Base-by-base conservation (phyloP, 23 tunicate species). In the Clavelina lepadiformis region DNA sequence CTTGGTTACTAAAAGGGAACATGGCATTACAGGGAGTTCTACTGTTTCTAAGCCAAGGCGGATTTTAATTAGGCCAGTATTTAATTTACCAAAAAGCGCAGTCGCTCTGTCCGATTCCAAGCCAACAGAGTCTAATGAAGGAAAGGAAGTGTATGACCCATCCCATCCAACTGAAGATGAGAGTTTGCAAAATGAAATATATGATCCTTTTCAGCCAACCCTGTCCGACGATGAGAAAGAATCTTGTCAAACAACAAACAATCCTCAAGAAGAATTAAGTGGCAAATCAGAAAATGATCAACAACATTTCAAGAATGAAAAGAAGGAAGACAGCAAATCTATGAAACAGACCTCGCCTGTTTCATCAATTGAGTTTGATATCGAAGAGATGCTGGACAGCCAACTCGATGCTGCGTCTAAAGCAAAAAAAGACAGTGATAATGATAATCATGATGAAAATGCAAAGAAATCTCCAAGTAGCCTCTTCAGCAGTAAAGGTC, bases 121-220 rank as follows among this genome's bases (percentile, higher is more conserved):
- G n/a, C n/a, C n/a, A n/a, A n/a, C n/a, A n/a, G n/a, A n/a, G n/a
- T n/a, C n/a, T n/a, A n/a, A n/a, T n/a, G n/a, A n/a, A n/a, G n/a
- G n/a, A n/a, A n/a, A n/a, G n/a, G 57, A 71, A 23, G 51, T 63
- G 4, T 81, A 81, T 53, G 71, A 81, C 54, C 88, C 88, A 20
- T 81, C 65, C 47, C 64, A 72, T 19, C 67, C 73, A 3, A 71
- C 71, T 11, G 72, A 51, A n/a, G 78, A 61, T 56, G 79, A 81
- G 61, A 51, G 25, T 20, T 52, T 1, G 13, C 24, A 77, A 13
- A 22, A 33, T 7, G 78, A 61, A 7, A 78, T 80, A 36, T 89
- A 89, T 38, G 89, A 89, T 61, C 97, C 97, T 33, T 89, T 89
- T 64, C 74, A 89, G 41, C 97, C 97, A 20, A 89, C 83, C 31